These are phyloP conservation scores for Sarcophaga peregrina DNA, from an alignment of 1,140 invertebrate genomes.

Conservation along the genomic window DNA sequence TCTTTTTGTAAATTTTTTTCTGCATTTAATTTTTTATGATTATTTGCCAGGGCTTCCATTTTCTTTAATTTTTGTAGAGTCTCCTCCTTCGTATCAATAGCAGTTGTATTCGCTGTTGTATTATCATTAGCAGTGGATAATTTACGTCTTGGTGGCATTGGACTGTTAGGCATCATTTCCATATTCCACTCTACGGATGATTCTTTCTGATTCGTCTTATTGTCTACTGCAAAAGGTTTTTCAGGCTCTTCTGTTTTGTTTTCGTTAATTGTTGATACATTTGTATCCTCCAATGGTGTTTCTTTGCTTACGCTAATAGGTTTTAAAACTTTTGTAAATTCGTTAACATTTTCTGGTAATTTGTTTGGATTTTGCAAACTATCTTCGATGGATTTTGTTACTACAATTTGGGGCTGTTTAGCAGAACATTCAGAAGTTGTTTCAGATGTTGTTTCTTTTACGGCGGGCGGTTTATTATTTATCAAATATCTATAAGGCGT, in stretches of 20 bases:
- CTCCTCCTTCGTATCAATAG: neutral
- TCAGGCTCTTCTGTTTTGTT: neutral
- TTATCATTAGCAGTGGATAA: neutral
- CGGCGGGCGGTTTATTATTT: neutral
- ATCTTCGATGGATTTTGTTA: neutral
- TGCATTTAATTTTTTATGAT: neutral
- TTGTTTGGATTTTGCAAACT: neutral
- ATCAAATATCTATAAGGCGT: slow-evolving; percentile 6
- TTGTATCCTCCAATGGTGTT: neutral
- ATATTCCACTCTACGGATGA: slow-evolving; percentile 63
- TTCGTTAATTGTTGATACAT: neutral
- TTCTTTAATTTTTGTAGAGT: slow-evolving; percentile 13
- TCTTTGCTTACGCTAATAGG: neutral
- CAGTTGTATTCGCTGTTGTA: neutral
- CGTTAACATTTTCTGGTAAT: slow-evolving; percentile 6
- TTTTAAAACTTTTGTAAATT: slow-evolving; percentile 24
- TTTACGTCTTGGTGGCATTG: slow-evolving; percentile 53
- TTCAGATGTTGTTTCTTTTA: neutral
- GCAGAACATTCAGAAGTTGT: neutral
- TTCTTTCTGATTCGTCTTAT: slow-evolving; percentile 51
- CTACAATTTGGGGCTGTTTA: neutral
- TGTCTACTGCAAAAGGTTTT: neutral
- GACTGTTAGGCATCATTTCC: slow-evolving; percentile 61
- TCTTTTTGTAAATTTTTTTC: neutral
- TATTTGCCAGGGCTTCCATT: neutral